Evolutionary conservation across 2,797 vertebrate genomes (phyloP).

Genomic region (Erpetoichthys calabaricus): DNA sequence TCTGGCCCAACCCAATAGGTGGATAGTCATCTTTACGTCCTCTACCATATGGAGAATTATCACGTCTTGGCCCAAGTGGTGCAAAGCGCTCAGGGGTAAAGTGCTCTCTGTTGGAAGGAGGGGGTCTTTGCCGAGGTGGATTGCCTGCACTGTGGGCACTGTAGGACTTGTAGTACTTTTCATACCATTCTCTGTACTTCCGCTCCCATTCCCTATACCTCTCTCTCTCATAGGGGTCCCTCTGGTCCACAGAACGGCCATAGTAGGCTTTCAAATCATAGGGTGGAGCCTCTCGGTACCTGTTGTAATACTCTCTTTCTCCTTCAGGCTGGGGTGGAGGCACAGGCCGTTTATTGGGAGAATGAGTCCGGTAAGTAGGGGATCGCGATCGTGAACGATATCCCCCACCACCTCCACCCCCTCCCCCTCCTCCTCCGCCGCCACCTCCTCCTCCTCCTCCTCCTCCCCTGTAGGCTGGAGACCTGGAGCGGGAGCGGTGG

Average conservation of each 20-base stretch:
- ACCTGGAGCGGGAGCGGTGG: constrained; percentile 73
- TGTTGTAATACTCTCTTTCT: constrained; percentile 59
- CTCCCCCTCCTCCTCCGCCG: constrained; percentile 11
- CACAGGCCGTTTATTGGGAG: constrained; percentile 53
- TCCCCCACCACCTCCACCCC: constrained; percentile 12
- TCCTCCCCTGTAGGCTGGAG: constrained; percentile 53
- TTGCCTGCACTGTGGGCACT: constrained; percentile 35
- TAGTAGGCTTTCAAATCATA: constrained; percentile 68
- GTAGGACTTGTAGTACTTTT: constrained; percentile 78
- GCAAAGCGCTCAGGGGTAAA: constrained; percentile 60
- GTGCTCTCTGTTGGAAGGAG: constrained; percentile 41
- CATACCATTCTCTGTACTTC: constrained; percentile 85
- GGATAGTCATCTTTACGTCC: constrained; percentile 64
- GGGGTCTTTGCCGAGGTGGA: constrained; percentile 56
- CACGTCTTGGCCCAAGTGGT: constrained; percentile 45
- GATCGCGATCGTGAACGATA: constrained; percentile 69
- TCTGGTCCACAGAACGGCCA: constrained; percentile 54
- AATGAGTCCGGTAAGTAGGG: constrained; percentile 54
- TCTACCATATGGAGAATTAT: constrained; percentile 45
- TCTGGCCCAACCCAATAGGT: constrained; percentile 32
- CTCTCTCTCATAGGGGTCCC: constrained; percentile 71
- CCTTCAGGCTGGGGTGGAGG: constrained; percentile 51
- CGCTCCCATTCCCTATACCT: constrained; percentile 76
- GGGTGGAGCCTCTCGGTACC: constrained; percentile 54
- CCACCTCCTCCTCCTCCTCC: constrained; percentile 23